Evolutionary conservation across 2,888 invertebrate genomes (phyloP), one percentile per base, ranked within the genome.

Genomic region (Drosophila stalkeri): DNA sequence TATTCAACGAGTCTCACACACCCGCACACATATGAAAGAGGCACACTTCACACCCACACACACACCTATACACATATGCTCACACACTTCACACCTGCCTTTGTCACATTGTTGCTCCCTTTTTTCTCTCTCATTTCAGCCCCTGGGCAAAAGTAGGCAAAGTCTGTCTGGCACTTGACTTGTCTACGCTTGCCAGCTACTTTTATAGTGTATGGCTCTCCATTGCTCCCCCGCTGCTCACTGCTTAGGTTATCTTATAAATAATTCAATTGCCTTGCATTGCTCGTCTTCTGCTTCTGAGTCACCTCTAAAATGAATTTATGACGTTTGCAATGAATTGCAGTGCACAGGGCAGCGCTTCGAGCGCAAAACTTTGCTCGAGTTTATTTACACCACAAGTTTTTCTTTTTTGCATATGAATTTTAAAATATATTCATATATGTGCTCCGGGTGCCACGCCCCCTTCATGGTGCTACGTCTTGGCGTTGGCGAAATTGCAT

Each of bases 321-420:
- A 77, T 80, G 77, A 71, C 67, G 66, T 64, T 49, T 66, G 52
- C 74, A 77, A 81, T 69, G 65, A 80, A 68, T 66, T 68, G 65
- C 66, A 59, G 41, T 41, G 52, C 64, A 44, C 27, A 18, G n/a
- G 18, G 67, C 33, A 23, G n/a, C 20, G 64, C 31, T 1, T 6
- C 18, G 60, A 23, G 57, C 43, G 23, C 8, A 31, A 41, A 69
- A 72, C 63, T 61, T 63, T 62, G 39, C 39, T 37, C 56, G 60
- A 49, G 27, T 65, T 76, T 76, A 77, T 77, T 81, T 77, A 67
- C 65, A 67, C 65, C 64, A 31, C 78, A 75, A 77, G 54, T 68
- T 80, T 64, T 81, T 7, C 14, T 16, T 16, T 16, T 49, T 51
- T 33, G 69, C 81, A 80, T 78, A 78, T 78, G 49, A 70, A 78